Evolutionary conservation across 1,140 invertebrate genomes (phyloP).

Genomic region (Meloidogyne exigua): DNA sequence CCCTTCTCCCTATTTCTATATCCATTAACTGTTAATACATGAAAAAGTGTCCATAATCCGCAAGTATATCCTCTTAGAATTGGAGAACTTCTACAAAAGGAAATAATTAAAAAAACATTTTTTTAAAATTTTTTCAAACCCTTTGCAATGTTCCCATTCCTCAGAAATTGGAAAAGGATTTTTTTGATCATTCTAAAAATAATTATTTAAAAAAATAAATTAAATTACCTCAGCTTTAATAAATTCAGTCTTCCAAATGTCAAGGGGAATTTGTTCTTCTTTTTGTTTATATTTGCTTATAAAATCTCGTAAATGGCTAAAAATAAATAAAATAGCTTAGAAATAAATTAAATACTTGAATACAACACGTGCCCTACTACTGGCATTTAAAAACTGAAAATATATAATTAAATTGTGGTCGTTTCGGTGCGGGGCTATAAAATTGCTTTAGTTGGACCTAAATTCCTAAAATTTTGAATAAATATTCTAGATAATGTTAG

Average conservation of each 20-base stretch:
- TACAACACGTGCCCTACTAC: constrained; percentile 56
- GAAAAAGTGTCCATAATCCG: constrained; percentile 91
- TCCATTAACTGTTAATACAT: constrained; percentile 80
- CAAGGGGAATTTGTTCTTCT: constrained; percentile 38
- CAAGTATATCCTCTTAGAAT: constrained; percentile 85
- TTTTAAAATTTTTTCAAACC: constrained; percentile 67
- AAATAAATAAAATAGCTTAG: background rate
- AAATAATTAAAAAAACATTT: background rate
- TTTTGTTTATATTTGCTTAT: constrained; percentile 34
- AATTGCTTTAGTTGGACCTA: no score
- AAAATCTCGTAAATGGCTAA: constrained; percentile 54
- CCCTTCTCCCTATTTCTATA: constrained; percentile 67
- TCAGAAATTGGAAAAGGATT: constrained; percentile 65
- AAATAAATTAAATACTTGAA: constrained; percentile 36
- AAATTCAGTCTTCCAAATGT: constrained; percentile 57
- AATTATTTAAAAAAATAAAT: background rate
- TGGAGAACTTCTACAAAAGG: constrained; percentile 67
- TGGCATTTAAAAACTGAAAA: constrained; percentile 47
- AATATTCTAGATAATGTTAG: no score
- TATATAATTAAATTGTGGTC: constrained; percentile 16
- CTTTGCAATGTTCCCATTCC: constrained; percentile 79
- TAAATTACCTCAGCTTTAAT: constrained; percentile 49
- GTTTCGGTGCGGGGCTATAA: background rate
- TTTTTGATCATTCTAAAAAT: constrained; percentile 47
- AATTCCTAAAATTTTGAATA: no score